Base-by-base conservation (phyloP, 2,113 vertebrate genomes). In the Trochalopteron elliotii region DNA sequence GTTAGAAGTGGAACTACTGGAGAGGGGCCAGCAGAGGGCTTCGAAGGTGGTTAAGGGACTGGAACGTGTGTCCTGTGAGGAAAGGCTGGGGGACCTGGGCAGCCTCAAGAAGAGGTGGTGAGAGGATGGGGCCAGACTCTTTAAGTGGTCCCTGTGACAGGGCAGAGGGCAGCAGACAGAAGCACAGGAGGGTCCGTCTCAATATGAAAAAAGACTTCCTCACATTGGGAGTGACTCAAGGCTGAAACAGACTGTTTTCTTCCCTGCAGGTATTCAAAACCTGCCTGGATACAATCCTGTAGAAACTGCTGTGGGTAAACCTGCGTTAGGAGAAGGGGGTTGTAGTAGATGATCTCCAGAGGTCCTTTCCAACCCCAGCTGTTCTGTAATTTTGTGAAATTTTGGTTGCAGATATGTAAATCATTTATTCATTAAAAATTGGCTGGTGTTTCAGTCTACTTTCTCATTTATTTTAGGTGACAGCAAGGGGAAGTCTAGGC, bases 161-260 rank as follows among this genome's bases (percentile, higher is more conserved):
- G 22, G 42, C 31, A 20, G 31, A 55, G 4, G 15, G 15, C 31
- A 47, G 22, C 79, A 56, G 31, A 47, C 14, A 40, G 13, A 40
- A 55, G 19, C 30, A 33, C 15, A 10, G 27, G 18, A 42, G 28
- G 4, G 22, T 33, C 27, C 8, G 23, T 76, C 17, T 55, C 40
- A 31, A 2, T 37, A 16, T 39, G 18, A 35, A 40, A 60, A 20
- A 30, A 67, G 63, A 10, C 8, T 47, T 69, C 15, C 4, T 76
- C 5, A 11, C 3, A 2, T 1, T 42, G 8, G 1, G 13, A 9
- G 6, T 56, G 40, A 10, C 35, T 33, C 9, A 9, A 37, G 4
- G 16, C 35, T 49, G 35, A 40, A 40, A 13, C 25, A 61, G 55
- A n/a, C 8, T 47, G 5, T 55, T 83, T 55, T 27, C 17, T 42